phyloP scores from a whole-genome alignment of 1,140 invertebrate genomes.

The Ctenoplectra terminalis region DNA sequence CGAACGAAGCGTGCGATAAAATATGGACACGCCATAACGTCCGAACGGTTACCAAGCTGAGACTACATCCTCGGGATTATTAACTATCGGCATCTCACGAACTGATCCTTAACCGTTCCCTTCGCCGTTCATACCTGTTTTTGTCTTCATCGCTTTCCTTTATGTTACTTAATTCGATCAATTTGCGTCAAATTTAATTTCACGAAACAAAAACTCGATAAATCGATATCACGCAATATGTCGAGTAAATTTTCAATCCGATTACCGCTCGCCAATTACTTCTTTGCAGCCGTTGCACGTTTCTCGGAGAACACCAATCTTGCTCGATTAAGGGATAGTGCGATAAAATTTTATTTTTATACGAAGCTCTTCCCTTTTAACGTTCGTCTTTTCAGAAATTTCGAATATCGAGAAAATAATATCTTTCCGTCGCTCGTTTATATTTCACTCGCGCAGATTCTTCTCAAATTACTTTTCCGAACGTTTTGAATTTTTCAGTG shows the following conservation, averaged over 20 bases:
- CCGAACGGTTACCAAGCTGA: slow-evolving; percentile 62
- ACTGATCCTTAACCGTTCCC: slow-evolving; percentile 35
- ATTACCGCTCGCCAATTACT: neutral
- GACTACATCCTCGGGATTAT: slow-evolving; percentile 56
- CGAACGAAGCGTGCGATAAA: slow-evolving; percentile 6
- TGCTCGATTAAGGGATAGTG: neutral
- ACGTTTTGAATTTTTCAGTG: neutral
- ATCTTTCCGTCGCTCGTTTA: neutral
- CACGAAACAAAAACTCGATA: slow-evolving; percentile 17
- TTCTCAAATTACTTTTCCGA: neutral
- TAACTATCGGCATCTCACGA: slow-evolving; percentile 41
- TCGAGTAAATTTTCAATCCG: neutral
- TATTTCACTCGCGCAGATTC: neutral
- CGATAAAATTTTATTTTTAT: neutral
- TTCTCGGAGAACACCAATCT: neutral
- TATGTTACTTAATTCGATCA: slow-evolving; percentile 30
- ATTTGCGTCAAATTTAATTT: slow-evolving; percentile 28
- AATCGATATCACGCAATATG: slow-evolving; percentile 3
- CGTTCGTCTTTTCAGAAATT: neutral
- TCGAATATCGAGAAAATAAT: neutral
- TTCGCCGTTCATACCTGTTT: neutral
- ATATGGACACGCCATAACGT: slow-evolving; percentile 56
- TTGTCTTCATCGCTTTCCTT: neutral
- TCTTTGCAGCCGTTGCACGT: neutral
- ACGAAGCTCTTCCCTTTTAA: too few species aligned